Evolutionary conservation across 2,888 invertebrate genomes (phyloP).

Genomic region (Rotaria magnacalcarata): DNA sequence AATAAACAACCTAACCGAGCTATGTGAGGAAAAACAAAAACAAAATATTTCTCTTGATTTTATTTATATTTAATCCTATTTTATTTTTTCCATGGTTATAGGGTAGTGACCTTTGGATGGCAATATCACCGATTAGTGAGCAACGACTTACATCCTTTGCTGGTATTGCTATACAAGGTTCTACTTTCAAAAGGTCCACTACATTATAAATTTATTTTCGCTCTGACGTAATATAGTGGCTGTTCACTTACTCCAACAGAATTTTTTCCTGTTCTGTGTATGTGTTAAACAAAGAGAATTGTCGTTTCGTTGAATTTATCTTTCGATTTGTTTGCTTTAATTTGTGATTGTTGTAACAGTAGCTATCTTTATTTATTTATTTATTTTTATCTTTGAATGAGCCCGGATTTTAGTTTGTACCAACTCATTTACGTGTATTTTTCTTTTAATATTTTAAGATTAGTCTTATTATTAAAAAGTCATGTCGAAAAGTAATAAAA

Average conservation of each 20-base stretch:
- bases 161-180: background rate
- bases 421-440: background rate
- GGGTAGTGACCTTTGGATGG: background rate
- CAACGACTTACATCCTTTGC: background rate
- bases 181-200: background rate
- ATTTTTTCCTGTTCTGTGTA: background rate
- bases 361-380: too few relatives aligned
- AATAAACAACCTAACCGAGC: background rate
- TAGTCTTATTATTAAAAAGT: background rate
- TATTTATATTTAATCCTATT: background rate
- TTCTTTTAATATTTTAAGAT: background rate
- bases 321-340: too few relatives aligned
- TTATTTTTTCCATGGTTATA: background rate
- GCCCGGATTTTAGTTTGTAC: background rate
- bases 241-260: background rate
- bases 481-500: conserved; percentile 6
- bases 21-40: background rate
- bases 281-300: too few relatives aligned
- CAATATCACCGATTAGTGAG: too few relatives aligned
- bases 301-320: too few relatives aligned
- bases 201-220: background rate
- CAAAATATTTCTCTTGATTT: background rate
- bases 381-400: too few relatives aligned
- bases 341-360: too few relatives aligned
- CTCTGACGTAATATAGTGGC: background rate